Evolutionary conservation across 2,888 invertebrate genomes (phyloP), one percentile per base, ranked within the genome.

Genomic region (Scaptomyza cyrtandrae): DNA sequence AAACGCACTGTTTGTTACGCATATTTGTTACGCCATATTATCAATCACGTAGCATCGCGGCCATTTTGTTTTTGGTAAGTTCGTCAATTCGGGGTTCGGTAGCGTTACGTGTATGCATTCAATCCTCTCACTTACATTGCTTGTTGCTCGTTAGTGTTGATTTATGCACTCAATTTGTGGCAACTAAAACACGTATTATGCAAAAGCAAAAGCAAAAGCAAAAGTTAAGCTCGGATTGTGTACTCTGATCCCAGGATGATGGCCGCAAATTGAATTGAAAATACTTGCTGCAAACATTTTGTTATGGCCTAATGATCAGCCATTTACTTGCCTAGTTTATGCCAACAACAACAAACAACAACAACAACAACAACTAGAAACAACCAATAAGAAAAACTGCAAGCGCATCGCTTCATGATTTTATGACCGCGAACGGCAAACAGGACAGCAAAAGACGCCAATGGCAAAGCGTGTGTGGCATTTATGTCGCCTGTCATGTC

Each of bases 261-360:
- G 61, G 63, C 27, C 55, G 65, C 73, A 86, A 88, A 89, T 81
- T 87, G 78, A 88, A 88, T 78, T 71, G 63, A 77, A 80, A 87
- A 88, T 54, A 79, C 75, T 65, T 61, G 65, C 66, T 78, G 82
- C 82, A 82, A 83, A 80, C 86, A 90, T 89, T 90, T 90, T 90
- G 90, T 89, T 82, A 83, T 86, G 80, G 82, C 57, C 69, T 78
- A 86, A 78, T 72, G 76, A 78, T 73, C 75, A 54, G 45, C 63
- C 88, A 86, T 84, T 81, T 78, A 73, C 64, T 85, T 73, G 56
- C 57, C 61, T 67, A 83, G 66, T 85, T 85, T 85, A 85, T 85
- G 83, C 55, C 67, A 71, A 43, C 57, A 57, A 59, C 60, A 65
- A 48, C 53, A 69, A 48, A n/a, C 67, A 71, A 43, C 57, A 57